phyloP scores from a whole-genome alignment of 2,888 invertebrate species.

The Timema podura region DNA sequence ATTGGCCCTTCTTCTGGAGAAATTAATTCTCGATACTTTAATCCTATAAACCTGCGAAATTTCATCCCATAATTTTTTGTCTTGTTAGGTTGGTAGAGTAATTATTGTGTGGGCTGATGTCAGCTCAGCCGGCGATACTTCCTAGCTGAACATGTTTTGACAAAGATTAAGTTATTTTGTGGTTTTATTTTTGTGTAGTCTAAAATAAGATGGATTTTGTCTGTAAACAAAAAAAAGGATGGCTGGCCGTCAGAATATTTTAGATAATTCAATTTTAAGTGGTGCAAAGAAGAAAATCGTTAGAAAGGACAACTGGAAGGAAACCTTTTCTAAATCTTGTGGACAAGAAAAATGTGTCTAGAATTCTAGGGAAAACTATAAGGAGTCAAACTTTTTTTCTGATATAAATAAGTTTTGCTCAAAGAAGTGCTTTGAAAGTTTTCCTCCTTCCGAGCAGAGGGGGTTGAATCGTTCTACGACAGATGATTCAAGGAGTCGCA shows the following conservation, averaged over 20 bases:
- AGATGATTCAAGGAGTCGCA: neutral
- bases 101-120: too few relatives aligned
- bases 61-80: too few relatives aligned
- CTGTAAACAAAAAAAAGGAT: neutral
- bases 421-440: neutral
- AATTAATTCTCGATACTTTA: too few relatives aligned
- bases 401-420: neutral
- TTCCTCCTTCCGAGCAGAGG: neutral
- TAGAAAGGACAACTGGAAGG: neutral
- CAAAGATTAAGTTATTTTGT: too few relatives aligned
- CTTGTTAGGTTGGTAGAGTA: too few relatives aligned
- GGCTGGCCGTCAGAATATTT: slow-evolving; percentile 1
- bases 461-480: neutral
- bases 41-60: too few relatives aligned
- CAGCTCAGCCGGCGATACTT: too few relatives aligned
- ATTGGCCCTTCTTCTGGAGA: too few relatives aligned
- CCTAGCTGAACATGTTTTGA: too few relatives aligned
- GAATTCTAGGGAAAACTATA: neutral
- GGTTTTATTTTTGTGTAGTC: too few relatives aligned
- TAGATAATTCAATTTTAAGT: neutral
- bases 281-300: neutral
- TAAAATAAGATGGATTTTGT: too few relatives aligned
- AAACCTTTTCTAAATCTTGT: neutral
- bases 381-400: neutral
- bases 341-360: slow-evolving; percentile 1